A percentile compares a stretch with the other conserved stretches of the same genome.
Evolutionary conservation across 2,113 vertebrate species (phyloP).

Genomic region (Leptosomus discolor): DNA sequence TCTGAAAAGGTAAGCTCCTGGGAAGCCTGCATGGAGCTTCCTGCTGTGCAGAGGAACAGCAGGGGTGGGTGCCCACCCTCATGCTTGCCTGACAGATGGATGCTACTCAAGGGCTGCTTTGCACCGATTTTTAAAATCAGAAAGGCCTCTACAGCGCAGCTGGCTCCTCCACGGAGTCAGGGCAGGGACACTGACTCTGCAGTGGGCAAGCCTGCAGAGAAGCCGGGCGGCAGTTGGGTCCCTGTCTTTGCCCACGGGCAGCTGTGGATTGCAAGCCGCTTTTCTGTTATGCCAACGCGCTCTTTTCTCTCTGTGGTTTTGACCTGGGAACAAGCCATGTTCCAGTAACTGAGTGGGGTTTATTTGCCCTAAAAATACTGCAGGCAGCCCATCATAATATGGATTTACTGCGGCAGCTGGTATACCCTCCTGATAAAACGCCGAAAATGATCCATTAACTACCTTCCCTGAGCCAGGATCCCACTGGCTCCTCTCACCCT

Average conservation of each 20-base stretch:
- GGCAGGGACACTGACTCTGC: neutral
- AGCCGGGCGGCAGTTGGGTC: neutral
- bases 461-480: neutral
- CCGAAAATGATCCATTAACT: neutral
- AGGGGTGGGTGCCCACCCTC: rapidly evolving
- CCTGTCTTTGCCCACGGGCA: neutral
- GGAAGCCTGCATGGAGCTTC: neutral
- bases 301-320: neutral
- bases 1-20: neutral
- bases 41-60: neutral
- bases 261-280: neutral
- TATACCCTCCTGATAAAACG: neutral
- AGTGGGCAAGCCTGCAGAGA: neutral
- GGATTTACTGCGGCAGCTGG: neutral
- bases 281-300: neutral
- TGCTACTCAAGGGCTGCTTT: neutral
- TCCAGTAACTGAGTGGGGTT: neutral
- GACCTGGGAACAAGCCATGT: neutral
- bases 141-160: neutral
- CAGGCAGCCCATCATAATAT: neutral
- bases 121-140: neutral
- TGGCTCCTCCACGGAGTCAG: neutral
- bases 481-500: constrained; percentile 11
- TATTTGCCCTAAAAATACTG: neutral
- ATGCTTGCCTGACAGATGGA: rapidly evolving